Evolutionary conservation across 2,113 vertebrate species (phyloP).

Genomic region (Rhabdomys dilectus): DNA sequence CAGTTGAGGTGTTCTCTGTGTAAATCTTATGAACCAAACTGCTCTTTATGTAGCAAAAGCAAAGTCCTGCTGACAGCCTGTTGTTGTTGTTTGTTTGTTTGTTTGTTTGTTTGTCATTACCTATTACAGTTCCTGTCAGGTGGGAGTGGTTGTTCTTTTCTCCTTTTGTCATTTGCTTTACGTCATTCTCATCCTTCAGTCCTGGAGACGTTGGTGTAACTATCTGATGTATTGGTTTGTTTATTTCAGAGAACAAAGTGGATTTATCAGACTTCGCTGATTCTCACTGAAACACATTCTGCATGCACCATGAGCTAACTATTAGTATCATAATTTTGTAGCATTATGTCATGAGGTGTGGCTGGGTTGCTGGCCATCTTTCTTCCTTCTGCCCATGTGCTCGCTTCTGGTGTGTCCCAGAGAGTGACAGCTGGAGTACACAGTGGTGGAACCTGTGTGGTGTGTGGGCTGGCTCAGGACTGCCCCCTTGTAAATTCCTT

Average conservation of each 20-base stretch:
- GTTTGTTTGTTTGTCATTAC: not conserved
- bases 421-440: not conserved
- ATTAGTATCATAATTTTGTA: conserved; percentile 3
- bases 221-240: not conserved
- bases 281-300: conserved; percentile 13
- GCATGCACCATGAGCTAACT: not conserved
- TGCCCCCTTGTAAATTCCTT: not conserved
- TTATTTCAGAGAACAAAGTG: conserved; percentile 31
- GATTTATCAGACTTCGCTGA: not conserved
- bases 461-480: not conserved
- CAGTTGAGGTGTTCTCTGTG: not conserved
- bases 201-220: not conserved
- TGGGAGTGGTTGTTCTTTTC: not conserved
- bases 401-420: not conserved
- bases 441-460: not conserved
- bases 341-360: not conserved
- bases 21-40: not conserved
- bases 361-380: not conserved
- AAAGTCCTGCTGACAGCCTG: not conserved
- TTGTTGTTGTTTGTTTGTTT: not conserved
- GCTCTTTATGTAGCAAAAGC: not conserved
- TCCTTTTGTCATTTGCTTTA: not conserved
- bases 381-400: not conserved
- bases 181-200: not conserved
- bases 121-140: not conserved